Conservation (phyloP, 2,888 invertebrate genomes). For the Zeuzera pyrina region DNA sequence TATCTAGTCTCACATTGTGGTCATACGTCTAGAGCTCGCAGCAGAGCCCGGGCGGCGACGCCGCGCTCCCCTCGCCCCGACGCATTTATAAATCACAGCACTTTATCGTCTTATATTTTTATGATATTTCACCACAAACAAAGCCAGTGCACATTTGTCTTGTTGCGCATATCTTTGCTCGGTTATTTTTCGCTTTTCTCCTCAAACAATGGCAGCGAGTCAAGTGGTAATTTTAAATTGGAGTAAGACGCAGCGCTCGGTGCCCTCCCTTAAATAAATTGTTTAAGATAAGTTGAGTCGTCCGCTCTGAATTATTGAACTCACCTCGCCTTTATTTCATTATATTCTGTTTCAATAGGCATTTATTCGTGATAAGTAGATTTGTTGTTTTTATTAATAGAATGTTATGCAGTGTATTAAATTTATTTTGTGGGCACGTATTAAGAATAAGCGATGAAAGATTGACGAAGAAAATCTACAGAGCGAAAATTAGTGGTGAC, state of each 20-base stretch:
- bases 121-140: slow-evolving; percentile 52
- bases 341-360: no score
- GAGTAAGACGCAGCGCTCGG: slow-evolving; percentile 17
- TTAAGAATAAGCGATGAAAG: no score
- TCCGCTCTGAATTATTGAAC: slow-evolving; percentile 27
- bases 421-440: no score
- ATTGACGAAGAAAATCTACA: no score
- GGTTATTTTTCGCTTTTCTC: slow-evolving; percentile 32
- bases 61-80: slow-evolving; percentile 4
- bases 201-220: slow-evolving; percentile 39
- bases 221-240: slow-evolving; percentile 56
- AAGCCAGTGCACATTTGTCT: slow-evolving; percentile 52
- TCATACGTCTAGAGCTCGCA: neutral
- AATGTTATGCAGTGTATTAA: no score
- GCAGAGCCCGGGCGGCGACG: no score
- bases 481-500: no score
- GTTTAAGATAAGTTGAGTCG: slow-evolving; percentile 31
- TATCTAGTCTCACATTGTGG: no score
- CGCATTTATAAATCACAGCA: slow-evolving; percentile 41
- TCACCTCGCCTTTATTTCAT: slow-evolving; percentile 14
- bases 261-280: slow-evolving; percentile 29
- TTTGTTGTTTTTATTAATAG: no score
- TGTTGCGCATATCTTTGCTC: slow-evolving; percentile 32
- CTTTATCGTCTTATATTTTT: slow-evolving; percentile 53
- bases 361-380: no score